phyloP scores from a whole-genome alignment of 2,888 invertebrate genomes.

The Napeogenes sylphis region DNA sequence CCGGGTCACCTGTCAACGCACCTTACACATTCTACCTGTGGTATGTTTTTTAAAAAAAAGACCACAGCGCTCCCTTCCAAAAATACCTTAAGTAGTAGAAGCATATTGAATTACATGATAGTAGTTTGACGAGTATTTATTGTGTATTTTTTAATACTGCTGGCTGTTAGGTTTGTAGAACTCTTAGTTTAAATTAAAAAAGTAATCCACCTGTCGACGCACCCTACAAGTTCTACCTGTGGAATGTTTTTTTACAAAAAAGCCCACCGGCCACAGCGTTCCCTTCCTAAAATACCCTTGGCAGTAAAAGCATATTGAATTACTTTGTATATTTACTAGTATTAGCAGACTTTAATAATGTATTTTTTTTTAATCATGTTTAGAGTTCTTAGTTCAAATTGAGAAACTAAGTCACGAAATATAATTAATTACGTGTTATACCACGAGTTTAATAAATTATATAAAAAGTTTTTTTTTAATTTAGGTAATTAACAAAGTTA shows the following conservation, averaged over 20 bases:
- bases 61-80: slow-evolving; percentile 22
- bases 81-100: slow-evolving; percentile 18
- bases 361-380: no score
- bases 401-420: neutral
- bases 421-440: neutral
- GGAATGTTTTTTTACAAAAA: no score
- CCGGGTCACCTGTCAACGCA: slow-evolving; percentile 22
- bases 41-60: slow-evolving; percentile 20
- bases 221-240: no score
- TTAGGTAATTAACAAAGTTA: no score
- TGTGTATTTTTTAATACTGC: no score
- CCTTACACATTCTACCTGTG: slow-evolving; percentile 20
- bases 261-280: slow-evolving; percentile 12
- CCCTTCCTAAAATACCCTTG: slow-evolving; percentile 25
- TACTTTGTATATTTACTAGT: slow-evolving; percentile 17
- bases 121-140: slow-evolving; percentile 9
- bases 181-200: no score
- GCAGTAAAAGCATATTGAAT: slow-evolving; percentile 22
- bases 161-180: no score
- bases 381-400: neutral
- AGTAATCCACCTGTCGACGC: no score
- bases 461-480: no score
- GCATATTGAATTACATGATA: slow-evolving; percentile 25
- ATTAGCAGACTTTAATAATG: no score
- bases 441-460: no score